Evolutionary conservation across 2,113 vertebrate species (phyloP).

Genomic region (Anolis sagrei): DNA sequence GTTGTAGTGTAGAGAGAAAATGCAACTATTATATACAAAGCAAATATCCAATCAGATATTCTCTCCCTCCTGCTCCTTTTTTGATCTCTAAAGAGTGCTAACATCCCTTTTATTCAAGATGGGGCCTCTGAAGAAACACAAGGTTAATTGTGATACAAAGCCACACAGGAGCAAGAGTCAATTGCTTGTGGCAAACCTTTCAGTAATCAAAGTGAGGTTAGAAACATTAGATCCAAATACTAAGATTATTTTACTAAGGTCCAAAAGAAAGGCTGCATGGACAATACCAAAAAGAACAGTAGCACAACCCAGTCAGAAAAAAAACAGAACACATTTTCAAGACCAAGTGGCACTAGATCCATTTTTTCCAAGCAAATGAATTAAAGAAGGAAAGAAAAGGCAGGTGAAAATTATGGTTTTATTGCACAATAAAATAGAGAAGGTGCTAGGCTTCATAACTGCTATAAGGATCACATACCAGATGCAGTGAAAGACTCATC

Average conservation of each 20-base stretch:
- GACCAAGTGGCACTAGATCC: too few species aligned
- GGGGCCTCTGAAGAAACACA: not conserved
- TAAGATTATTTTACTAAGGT: not conserved
- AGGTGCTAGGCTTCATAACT: too few species aligned
- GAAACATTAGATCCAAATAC: not conserved
- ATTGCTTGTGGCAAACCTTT: not conserved
- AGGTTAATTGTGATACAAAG: not conserved
- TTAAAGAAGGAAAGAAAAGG: too few species aligned
- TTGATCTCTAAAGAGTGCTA: not conserved
- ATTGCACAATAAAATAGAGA: too few species aligned
- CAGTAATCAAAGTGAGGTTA: not conserved
- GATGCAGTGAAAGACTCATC: too few species aligned
- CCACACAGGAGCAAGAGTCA: not conserved
- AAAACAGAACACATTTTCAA: too few species aligned
- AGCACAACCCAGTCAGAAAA: not conserved
- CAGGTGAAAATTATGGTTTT: too few species aligned
- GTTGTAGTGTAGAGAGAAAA: not conserved
- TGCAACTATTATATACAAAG: not conserved
- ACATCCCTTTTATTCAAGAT: not conserved
- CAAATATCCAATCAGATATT: not conserved
- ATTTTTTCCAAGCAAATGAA: too few species aligned
- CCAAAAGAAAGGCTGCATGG: not conserved
- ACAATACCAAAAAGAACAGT: not conserved
- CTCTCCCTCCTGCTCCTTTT: not conserved
- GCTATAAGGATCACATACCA: too few species aligned